phyloP scores from a whole-genome alignment of 2,888 invertebrate species.

The Mycalesis mineus region DNA sequence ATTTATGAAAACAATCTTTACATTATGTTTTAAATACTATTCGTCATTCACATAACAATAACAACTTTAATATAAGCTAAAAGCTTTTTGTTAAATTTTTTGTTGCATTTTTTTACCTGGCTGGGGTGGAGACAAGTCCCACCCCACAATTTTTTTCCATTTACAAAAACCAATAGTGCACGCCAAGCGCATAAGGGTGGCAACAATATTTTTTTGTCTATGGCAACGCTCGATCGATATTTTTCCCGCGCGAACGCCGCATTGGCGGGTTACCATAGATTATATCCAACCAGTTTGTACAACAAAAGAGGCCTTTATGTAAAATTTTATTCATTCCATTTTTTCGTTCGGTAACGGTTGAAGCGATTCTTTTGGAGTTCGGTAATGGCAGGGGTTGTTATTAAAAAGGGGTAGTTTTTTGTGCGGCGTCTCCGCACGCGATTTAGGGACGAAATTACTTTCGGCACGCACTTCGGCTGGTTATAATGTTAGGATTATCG shows the following conservation, averaged over 20 bases:
- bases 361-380: slow-evolving; percentile 55
- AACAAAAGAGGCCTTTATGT: slow-evolving; percentile 68
- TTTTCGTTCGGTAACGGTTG: slow-evolving; percentile 69
- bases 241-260: slow-evolving; percentile 59
- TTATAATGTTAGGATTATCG: slow-evolving; percentile 28
- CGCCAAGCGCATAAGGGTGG: slow-evolving; percentile 51
- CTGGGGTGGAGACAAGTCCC: slow-evolving; percentile 56
- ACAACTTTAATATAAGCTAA: slow-evolving; percentile 4
- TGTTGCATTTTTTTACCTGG: slow-evolving; percentile 49
- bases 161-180: slow-evolving; percentile 62
- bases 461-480: slow-evolving; percentile 51
- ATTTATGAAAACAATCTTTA: neutral
- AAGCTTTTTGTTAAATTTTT: slow-evolving; percentile 31
- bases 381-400: slow-evolving; percentile 66
- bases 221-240: slow-evolving; percentile 59
- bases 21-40: neutral
- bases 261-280: slow-evolving; percentile 43
- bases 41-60: neutral
- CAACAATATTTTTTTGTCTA: slow-evolving; percentile 57
- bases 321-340: slow-evolving; percentile 67
- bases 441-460: slow-evolving; percentile 60
- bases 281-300: slow-evolving; percentile 44
- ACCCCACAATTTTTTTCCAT: slow-evolving; percentile 64
- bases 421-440: slow-evolving; percentile 59
- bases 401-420: slow-evolving; percentile 65